Conservation (phyloP, 2,797 vertebrate genomes). For the Phalanger gymnotis region DNA sequence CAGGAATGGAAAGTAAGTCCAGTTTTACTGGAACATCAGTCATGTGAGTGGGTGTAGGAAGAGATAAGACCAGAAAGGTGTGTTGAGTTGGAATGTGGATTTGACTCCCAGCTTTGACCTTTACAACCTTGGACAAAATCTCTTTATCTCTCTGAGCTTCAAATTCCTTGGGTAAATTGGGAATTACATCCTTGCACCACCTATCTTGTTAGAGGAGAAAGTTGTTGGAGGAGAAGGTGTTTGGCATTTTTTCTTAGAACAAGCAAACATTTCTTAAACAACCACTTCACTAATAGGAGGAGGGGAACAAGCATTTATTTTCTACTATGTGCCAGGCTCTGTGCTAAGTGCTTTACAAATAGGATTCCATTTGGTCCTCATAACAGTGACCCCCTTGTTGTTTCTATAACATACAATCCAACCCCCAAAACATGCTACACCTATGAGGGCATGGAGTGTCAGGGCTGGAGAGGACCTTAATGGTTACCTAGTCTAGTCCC, state of each 20-base stretch:
- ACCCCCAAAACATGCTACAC: fast-evolving
- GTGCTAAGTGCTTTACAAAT: not conserved
- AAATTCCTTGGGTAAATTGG: not conserved
- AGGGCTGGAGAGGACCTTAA: not conserved
- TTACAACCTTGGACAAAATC: not conserved
- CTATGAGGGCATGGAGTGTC: not conserved
- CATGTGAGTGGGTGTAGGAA: not conserved
- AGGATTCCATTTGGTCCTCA: not conserved
- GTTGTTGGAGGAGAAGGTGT: not conserved
- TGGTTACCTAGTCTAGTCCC: not conserved
- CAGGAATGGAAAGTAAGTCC: not conserved
- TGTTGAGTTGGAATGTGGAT: not conserved
- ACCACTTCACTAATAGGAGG: not conserved
- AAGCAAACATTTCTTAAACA: not conserved
- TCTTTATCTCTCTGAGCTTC: not conserved
- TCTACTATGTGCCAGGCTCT: not conserved
- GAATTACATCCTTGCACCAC: not conserved
- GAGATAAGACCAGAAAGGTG: not conserved
- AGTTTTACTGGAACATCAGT: not conserved
- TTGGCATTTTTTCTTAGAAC: not conserved
- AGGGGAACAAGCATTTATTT: not conserved
- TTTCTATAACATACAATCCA: not conserved
- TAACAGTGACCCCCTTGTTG: too few relatives aligned
- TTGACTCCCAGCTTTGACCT: not conserved
- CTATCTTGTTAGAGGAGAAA: not conserved